These are phyloP conservation scores for Mnemiopsis leidyi DNA, from an alignment of 37 sponge, comb jelly and placozoan genomes.

Conservation along the genomic window DNA sequence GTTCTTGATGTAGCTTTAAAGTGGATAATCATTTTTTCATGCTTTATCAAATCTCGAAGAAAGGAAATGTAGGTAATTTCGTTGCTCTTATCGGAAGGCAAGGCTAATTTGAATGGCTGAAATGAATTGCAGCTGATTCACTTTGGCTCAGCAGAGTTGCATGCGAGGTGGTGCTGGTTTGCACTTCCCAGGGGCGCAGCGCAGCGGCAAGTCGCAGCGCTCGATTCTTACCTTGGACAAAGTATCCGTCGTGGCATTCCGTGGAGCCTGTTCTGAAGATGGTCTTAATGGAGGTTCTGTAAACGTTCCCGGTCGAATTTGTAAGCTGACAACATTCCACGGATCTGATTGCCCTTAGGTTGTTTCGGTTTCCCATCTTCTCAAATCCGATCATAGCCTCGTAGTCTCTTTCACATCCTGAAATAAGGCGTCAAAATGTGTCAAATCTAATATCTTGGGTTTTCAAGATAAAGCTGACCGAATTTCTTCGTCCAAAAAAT, in stretches of 20 bases:
- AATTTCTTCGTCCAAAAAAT: too few species aligned
- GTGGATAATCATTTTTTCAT: not conserved
- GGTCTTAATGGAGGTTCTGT: not conserved
- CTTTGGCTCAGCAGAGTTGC: not conserved
- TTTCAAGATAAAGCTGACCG: too few species aligned
- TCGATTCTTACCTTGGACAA: constrained; percentile 20
- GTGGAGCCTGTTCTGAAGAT: not conserved
- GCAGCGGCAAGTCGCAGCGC: not conserved
- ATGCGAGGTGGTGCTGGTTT: not conserved
- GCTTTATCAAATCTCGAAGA: not conserved
- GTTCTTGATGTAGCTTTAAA: not conserved
- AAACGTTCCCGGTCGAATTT: constrained; percentile 13
- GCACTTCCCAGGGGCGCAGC: not conserved
- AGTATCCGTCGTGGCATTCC: constrained; percentile 37
- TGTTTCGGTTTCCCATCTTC: constrained; percentile 33
- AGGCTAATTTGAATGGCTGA: not conserved
- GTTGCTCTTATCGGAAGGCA: not conserved
- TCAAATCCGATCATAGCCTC: constrained; percentile 52
- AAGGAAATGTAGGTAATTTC: not conserved
- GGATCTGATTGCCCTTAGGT: constrained; percentile 25
- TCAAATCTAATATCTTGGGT: too few species aligned
- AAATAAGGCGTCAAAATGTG: too few species aligned
- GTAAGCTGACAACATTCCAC: constrained; percentile 17
- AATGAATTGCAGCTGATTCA: not conserved
- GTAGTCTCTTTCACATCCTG: constrained; percentile 32